Conservation (phyloP, 2,888 invertebrate genomes). For the Deilephila elpenor region DNA sequence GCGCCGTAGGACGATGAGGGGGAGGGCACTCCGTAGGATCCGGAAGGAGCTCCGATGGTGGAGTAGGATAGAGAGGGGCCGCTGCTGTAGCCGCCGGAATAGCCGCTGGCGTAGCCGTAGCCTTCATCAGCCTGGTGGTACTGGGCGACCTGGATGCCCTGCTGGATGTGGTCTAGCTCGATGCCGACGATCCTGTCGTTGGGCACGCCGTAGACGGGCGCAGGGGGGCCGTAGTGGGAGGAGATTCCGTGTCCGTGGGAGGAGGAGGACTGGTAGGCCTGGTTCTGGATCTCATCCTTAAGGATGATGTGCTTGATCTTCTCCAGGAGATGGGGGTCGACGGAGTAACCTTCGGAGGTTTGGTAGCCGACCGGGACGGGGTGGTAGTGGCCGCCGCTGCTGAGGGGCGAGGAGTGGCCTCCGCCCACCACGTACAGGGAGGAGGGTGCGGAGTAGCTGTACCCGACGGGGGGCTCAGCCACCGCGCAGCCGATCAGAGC, state of each 20-base stretch:
- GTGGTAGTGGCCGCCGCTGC: conserved; percentile 89
- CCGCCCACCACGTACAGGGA: conserved; percentile 85
- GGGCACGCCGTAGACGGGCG: conserved; percentile 88
- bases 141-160: conserved; percentile 94
- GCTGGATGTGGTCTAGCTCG: conserved; percentile 93
- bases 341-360: conserved; percentile 91
- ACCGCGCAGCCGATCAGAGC: conserved; percentile 90
- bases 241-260: conserved; percentile 83
- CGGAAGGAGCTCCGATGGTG: conserved; percentile 76
- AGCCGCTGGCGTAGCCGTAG: conserved; percentile 74
- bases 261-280: conserved; percentile 78
- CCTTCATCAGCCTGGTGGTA: conserved; percentile 90
- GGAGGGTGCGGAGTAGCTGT: conserved; percentile 82
- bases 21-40: conserved; percentile 79
- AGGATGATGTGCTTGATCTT: conserved; percentile 93
- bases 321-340: conserved; percentile 91
- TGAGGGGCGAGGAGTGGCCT: conserved; percentile 85
- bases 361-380: conserved; percentile 91
- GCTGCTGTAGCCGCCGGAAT: conserved; percentile 58
- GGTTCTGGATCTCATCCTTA: conserved; percentile 89
- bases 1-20: conserved; percentile 76
- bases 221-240: conserved; percentile 88
- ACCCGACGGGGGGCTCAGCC: conserved; percentile 91
- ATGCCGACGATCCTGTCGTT: conserved; percentile 90
- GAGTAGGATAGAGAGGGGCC: conserved; percentile 64